Conservation (phyloP, 2,797 vertebrate species). For the Neomorphus geoffroyi region DNA sequence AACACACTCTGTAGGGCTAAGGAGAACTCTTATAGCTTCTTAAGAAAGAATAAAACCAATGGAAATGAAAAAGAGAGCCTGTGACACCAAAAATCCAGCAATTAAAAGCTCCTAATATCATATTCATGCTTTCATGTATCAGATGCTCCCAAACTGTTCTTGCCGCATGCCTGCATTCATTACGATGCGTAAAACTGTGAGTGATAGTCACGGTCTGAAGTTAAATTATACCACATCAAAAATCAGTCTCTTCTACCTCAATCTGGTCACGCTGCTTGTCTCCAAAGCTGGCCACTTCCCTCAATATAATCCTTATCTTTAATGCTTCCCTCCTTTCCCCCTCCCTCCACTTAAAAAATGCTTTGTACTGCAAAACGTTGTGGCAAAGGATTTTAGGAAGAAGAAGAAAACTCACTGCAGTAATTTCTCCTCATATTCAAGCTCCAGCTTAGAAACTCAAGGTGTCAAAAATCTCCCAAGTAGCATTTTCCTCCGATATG, state of each 20-base stretch:
- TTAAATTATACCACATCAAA: constrained; percentile 32
- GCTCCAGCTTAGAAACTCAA: neutral
- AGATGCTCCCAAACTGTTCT: constrained; percentile 42
- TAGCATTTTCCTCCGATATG: neutral
- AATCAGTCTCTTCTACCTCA: constrained; percentile 36
- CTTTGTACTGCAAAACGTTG: neutral
- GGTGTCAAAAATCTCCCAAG: neutral
- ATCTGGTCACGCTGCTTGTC: neutral
- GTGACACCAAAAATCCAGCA: neutral
- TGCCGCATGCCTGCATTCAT: constrained; percentile 30
- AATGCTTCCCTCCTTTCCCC: neutral
- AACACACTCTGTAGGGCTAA: rapidly evolving
- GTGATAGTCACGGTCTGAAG: constrained; percentile 10
- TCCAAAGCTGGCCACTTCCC: neutral
- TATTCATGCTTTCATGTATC: constrained; percentile 51
- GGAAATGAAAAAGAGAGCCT: neutral
- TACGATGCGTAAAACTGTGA: constrained; percentile 24
- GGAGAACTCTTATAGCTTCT: neutral
- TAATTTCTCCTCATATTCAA: neutral
- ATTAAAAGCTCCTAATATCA: constrained; percentile 30
- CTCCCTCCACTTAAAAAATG: neutral
- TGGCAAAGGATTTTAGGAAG: neutral
- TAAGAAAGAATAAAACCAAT: neutral
- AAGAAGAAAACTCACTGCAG: neutral
- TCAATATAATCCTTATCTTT: constrained; percentile 17